Evolutionary conservation across 1,140 invertebrate genomes (phyloP), one percentile per base, ranked within the genome.

Genomic region (Drosophila littoralis): DNA sequence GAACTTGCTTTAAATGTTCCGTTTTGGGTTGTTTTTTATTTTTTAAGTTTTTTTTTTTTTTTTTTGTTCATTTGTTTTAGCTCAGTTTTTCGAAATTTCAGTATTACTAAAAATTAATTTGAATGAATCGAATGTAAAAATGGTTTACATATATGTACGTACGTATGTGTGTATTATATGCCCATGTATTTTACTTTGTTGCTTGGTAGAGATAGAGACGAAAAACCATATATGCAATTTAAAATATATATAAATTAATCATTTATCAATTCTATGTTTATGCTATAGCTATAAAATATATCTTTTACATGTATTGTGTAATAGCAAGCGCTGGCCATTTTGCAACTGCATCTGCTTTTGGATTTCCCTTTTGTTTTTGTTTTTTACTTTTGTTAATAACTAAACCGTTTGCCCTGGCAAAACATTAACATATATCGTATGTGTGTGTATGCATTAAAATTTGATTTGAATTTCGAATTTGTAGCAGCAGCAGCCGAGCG

Each of bases 51-150:
- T 55, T 59, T 67, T 54, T 57, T 54, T 60, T 57, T 48, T 72
- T 57, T 48, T 61, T 58, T 66, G 50, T 50, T 54, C 52, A 61
- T 52, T 72, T 57, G 33, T 65, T 60, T 72, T 86, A 52, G 52
- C 48, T 59, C 64, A 64, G 55, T 75, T 75, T 67, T 67, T 88
- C 77, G 73, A 83, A 88, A 83, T 83, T 88, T 89, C 66, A 89
- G 80, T 88, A 89, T 88, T 89, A 80, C 84, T 88, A 88, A 74
- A 88, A 88, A 89, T 88, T 88, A 89, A 77, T 83, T 88, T 89
- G 84, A 86, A 89, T 86, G 84, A 89, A 86, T 86, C 83, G 72
- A 88, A 88, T 88, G 83, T 88, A 88, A 88, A 79, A 88, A 83
- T 89, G 79, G 84, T 89, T 82, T 79, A 86, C 83, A 86, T 82